phyloP scores from a whole-genome alignment of 2,888 invertebrate species.

The Phaedon cochleariae region DNA sequence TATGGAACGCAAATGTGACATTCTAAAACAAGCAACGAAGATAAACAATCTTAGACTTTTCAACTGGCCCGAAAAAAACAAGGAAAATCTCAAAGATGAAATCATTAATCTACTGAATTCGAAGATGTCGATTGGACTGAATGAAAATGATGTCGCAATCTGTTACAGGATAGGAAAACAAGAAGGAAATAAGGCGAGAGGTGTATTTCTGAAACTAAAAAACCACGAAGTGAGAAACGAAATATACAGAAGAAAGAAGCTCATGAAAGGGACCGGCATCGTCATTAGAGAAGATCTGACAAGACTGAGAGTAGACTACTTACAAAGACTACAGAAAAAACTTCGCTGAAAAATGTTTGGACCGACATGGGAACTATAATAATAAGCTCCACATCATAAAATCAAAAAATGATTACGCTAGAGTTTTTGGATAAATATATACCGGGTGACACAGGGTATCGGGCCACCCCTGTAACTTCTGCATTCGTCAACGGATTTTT shows the following conservation, averaged over 20 bases:
- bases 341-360: neutral
- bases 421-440: no score
- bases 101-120: conserved; percentile 11
- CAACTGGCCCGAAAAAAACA: no score
- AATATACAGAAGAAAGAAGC: conserved; percentile 8
- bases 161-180: conserved; percentile 3
- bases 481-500: no score
- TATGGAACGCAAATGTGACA: conserved; percentile 10
- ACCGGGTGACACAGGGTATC: no score
- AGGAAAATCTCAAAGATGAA: conserved; percentile 7
- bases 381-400: no score
- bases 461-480: no score
- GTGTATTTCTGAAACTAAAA: conserved; percentile 7
- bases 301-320: conserved; percentile 12
- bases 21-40: conserved; percentile 7
- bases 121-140: conserved; percentile 9
- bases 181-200: conserved; percentile 4
- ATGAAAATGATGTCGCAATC: conserved; percentile 8
- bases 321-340: conserved; percentile 11
- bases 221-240: conserved; percentile 3
- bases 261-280: neutral
- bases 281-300: no score
- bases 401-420: no score
- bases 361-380: no score
- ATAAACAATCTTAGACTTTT: conserved; percentile 10